Evolutionary conservation across 2,797 vertebrate genomes (phyloP).

Genomic region (Muraenolepis orangiensis): DNA sequence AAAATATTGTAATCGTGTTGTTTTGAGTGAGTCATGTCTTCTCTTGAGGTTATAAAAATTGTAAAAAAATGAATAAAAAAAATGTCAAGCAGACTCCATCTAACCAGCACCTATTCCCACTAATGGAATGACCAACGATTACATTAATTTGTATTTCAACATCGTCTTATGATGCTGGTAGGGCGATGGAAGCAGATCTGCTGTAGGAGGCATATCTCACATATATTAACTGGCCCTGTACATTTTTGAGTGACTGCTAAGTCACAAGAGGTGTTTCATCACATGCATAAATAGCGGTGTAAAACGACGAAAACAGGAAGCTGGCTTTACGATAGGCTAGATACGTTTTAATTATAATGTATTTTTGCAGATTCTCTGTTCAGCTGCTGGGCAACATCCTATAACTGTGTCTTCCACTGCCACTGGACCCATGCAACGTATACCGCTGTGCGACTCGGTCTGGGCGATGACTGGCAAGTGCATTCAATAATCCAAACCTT

Average conservation of each 20-base stretch:
- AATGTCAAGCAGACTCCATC: no score
- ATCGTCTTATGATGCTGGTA: background rate
- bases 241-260: background rate
- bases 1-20: background rate
- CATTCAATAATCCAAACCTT: background rate
- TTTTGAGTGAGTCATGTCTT: background rate
- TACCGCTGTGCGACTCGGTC: constrained; percentile 53
- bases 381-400: constrained; percentile 65
- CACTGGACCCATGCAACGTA: constrained; percentile 16
- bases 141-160: background rate
- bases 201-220: background rate
- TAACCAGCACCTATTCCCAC: background rate
- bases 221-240: background rate
- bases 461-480: constrained; percentile 62
- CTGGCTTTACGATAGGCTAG: background rate
- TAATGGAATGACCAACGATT: background rate
- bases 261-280: background rate
- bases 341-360: background rate
- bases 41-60: background rate
- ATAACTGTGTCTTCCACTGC: constrained; percentile 69
- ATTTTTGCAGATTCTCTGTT: constrained; percentile 51
- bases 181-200: background rate
- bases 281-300: background rate
- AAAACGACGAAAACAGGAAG: background rate
- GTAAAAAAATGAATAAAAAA: background rate